phyloP scores from a whole-genome alignment of 2,888 invertebrate genomes.

The Drosophila conformis region DNA sequence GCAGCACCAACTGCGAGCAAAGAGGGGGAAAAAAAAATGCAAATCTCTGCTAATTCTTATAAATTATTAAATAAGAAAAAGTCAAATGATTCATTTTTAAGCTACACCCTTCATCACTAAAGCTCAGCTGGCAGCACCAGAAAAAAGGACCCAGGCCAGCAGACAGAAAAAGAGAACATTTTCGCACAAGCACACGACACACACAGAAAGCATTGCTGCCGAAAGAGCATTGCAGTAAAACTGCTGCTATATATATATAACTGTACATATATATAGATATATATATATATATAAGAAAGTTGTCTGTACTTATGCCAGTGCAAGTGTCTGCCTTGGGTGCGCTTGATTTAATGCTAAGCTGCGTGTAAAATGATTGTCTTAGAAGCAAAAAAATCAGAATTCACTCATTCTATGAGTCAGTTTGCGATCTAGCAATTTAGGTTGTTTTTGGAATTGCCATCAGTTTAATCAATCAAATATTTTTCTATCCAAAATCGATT shows the following conservation, averaged over 20 bases:
- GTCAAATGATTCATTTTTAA: slow-evolving; percentile 82
- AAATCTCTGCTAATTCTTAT: slow-evolving; percentile 81
- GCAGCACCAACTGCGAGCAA: slow-evolving; percentile 52
- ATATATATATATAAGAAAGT: neutral
- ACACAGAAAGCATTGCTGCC: slow-evolving; percentile 40
- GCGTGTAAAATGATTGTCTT: slow-evolving; percentile 51
- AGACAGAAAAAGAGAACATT: slow-evolving; percentile 34
- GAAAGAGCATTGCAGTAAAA: slow-evolving; percentile 36
- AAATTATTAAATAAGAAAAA: slow-evolving; percentile 81
- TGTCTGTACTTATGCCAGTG: neutral
- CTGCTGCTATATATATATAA: neutral
- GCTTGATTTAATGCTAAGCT: slow-evolving; percentile 56
- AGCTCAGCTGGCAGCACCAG: slow-evolving; percentile 74
- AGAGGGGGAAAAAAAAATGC: slow-evolving; percentile 63
- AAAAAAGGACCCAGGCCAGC: slow-evolving; percentile 48
- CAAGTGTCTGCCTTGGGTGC: slow-evolving; percentile 13
- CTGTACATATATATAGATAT: neutral
- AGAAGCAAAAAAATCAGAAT: slow-evolving; percentile 33
- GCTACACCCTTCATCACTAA: slow-evolving; percentile 80
- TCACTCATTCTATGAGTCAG: neutral
- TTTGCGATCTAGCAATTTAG: neutral
- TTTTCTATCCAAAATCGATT: neutral
- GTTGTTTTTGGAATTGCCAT: neutral
- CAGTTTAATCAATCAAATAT: neutral
- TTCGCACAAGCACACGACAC: slow-evolving; percentile 15